Conservation (phyloP, 2,113 vertebrate species). For the Plectropomus leopardus region DNA sequence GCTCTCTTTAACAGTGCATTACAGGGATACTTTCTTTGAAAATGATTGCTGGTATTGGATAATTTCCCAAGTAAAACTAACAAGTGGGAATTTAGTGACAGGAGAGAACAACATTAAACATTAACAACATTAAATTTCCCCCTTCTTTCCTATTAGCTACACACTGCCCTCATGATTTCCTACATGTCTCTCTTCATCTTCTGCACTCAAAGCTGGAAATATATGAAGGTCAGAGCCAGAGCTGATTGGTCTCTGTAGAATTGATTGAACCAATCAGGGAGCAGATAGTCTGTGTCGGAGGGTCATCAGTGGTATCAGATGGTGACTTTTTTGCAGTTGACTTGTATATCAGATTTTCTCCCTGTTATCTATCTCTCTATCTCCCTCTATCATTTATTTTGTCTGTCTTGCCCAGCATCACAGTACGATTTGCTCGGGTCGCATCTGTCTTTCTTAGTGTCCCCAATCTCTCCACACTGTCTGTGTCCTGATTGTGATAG, state of each 20-base stretch:
- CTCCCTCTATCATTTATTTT: not conserved
- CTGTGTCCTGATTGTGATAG: not conserved
- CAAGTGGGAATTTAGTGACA: not conserved
- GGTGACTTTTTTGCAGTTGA: constrained; percentile 7
- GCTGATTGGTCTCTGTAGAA: constrained; percentile 31
- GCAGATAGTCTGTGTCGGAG: constrained; percentile 4
- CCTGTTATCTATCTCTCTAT: not conserved
- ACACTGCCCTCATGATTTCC: constrained; percentile 9
- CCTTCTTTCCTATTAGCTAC: constrained; percentile 3
- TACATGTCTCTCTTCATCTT: not conserved
- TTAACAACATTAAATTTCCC: not conserved
- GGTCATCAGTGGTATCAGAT: constrained; percentile 3
- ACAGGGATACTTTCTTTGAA: not conserved
- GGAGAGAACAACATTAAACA: not conserved
- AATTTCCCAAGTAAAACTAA: not conserved
- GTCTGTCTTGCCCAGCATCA: not conserved
- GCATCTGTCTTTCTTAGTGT: no score
- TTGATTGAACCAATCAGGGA: constrained; percentile 41
- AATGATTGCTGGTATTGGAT: not conserved
- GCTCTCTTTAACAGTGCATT: not conserved
- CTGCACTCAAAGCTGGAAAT: not conserved
- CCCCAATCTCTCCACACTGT: no score
- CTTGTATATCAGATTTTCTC: not conserved
- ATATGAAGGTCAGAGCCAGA: constrained; percentile 25
- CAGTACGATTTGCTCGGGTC: not conserved